Evolutionary conservation across 2,113 vertebrate genomes (phyloP).

Genomic region (Neogobius melanostomus): DNA sequence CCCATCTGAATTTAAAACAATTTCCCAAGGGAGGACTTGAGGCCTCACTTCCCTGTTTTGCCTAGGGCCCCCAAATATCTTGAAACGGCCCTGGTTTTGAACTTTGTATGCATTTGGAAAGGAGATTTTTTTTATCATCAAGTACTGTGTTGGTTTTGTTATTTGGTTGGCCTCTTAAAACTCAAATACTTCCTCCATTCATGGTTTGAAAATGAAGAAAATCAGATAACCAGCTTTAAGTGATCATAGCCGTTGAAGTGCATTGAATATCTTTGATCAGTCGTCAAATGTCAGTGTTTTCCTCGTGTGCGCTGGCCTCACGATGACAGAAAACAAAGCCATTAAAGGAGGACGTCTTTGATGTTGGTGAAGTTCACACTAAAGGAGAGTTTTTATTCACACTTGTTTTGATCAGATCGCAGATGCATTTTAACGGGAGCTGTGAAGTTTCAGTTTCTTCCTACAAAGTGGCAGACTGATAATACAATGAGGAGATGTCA

Average conservation of each 20-base stretch:
- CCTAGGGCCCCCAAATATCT: too few species aligned
- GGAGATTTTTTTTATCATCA: too few species aligned
- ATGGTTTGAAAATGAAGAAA: too few species aligned
- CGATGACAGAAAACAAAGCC: slow-evolving; percentile 32
- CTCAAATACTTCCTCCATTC: too few species aligned
- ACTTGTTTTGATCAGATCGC: slow-evolving; percentile 37
- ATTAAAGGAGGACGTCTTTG: slow-evolving; percentile 40
- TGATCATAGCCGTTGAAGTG: slow-evolving; percentile 11
- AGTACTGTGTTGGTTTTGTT: too few species aligned
- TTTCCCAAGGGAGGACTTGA: too few species aligned
- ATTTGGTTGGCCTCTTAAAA: too few species aligned
- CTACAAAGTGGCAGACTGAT: slow-evolving; percentile 15
- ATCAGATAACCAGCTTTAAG: slow-evolving; percentile 4
- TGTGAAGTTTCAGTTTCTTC: slow-evolving; percentile 10
- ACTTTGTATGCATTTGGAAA: too few species aligned
- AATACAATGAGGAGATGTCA: slow-evolving; percentile 20
- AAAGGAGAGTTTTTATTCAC: slow-evolving; percentile 14
- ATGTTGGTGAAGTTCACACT: slow-evolving; percentile 28
- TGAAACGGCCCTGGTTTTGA: too few species aligned
- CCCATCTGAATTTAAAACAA: too few species aligned
- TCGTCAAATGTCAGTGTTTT: slow-evolving; percentile 13
- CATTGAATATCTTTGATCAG: slow-evolving; percentile 37
- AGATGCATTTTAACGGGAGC: neutral
- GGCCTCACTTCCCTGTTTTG: too few species aligned
- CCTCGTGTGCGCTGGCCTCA: slow-evolving; percentile 4